These are phyloP conservation scores for Arothron firmamentum DNA, from an alignment of 2,113 vertebrate species.

Conservation along the genomic window DNA sequence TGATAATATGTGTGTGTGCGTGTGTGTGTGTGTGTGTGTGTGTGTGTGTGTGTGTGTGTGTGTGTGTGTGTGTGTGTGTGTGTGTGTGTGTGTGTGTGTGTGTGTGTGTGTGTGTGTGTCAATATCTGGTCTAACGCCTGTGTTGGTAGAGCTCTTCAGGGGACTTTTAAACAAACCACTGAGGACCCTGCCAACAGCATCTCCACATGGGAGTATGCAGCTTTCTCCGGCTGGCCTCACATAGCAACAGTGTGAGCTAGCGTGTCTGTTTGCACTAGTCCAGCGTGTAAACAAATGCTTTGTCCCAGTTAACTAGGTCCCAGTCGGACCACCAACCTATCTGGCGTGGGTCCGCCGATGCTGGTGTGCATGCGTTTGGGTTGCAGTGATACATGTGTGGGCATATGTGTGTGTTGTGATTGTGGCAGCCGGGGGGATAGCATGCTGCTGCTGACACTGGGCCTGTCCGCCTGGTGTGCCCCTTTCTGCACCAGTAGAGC, in stretches of 20 bases:
- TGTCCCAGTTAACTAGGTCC: constrained; percentile 66
- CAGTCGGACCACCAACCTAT: constrained; percentile 57
- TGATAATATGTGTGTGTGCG: constrained; percentile 17
- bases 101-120: neutral
- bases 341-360: constrained; percentile 76
- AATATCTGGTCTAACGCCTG: constrained; percentile 21
- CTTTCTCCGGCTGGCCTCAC: neutral
- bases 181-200: constrained; percentile 2
- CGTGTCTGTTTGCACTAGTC: constrained; percentile 30
- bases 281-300: constrained; percentile 62
- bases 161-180: constrained; percentile 15
- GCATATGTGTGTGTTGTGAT: constrained; percentile 46
- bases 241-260: constrained; percentile 14
- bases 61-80: constrained; percentile 1
- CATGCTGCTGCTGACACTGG: constrained; percentile 61
- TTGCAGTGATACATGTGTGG: constrained; percentile 27
- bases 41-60: neutral
- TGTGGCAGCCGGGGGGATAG: constrained; percentile 61
- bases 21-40: neutral
- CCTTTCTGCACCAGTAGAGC: constrained; percentile 74
- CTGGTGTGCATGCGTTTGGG: constrained; percentile 71
- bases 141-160: constrained; percentile 3
- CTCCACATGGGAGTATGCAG: neutral
- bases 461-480: constrained; percentile 68
- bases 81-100: neutral